Evolutionary conservation across 2,797 vertebrate genomes (phyloP).

Genomic region (Phrynocephalus vlangalii): DNA sequence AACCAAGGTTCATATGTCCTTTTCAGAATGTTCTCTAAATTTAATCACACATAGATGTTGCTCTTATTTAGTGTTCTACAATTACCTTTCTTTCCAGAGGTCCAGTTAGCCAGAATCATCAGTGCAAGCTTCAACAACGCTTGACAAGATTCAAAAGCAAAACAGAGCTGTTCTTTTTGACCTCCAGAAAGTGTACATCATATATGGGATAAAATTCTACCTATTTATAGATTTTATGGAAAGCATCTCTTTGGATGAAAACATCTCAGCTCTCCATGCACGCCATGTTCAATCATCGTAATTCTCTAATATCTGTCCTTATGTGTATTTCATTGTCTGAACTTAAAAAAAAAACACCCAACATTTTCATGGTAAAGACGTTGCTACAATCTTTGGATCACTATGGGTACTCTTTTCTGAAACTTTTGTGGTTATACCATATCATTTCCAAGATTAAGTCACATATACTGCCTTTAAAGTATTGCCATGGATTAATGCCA

Average conservation of each 20-base stretch:
- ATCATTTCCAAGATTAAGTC: neutral
- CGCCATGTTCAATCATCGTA: neutral
- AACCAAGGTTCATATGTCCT: neutral
- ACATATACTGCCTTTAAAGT: neutral
- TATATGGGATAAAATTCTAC: neutral
- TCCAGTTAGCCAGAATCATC: neutral
- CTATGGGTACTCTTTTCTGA: neutral
- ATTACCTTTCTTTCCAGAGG: neutral
- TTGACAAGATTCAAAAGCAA: neutral
- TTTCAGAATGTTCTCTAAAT: neutral
- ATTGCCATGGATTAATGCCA: too few species aligned
- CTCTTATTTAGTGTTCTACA: neutral
- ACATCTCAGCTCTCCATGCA: neutral
- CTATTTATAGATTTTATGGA: neutral
- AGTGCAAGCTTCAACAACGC: neutral
- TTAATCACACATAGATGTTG: neutral
- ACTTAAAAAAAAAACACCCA: neutral
- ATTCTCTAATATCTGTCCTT: neutral
- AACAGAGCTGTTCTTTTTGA: neutral
- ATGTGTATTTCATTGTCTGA: neutral
- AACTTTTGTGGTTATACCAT: neutral
- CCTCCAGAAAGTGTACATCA: neutral
- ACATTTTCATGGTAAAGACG: neutral
- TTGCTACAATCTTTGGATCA: neutral
- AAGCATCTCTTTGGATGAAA: neutral